These are phyloP conservation scores for Protonemura montana DNA, from an alignment of 2,888 invertebrate genomes.

Conservation along the genomic window DNA sequence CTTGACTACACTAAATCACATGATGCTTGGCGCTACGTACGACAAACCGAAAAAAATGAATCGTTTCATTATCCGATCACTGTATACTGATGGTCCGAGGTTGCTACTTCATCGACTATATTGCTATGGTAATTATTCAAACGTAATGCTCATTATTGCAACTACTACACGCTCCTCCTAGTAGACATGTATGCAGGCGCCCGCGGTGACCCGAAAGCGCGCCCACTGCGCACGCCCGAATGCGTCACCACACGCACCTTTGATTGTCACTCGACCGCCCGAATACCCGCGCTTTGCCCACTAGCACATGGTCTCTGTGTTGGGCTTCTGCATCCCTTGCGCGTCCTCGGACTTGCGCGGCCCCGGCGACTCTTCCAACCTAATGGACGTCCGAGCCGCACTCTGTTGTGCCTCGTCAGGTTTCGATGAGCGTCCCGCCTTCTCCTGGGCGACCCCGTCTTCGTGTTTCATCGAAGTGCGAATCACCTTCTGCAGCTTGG, in stretches of 20 bases:
- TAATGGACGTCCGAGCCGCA: not conserved
- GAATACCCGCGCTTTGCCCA: not conserved
- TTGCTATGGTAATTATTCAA: not conserved
- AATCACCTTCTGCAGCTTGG: constrained; percentile 44
- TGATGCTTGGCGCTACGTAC: constrained; percentile 5
- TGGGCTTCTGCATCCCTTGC: constrained; percentile 45
- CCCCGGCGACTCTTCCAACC: not conserved
- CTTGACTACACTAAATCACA: not conserved
- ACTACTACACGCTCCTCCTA: not conserved
- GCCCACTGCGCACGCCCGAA: too few species aligned
- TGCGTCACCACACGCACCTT: not conserved
- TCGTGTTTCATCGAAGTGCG: not conserved
- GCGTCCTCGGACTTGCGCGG: not conserved
- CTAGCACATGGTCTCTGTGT: constrained; percentile 50
- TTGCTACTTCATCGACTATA: not conserved
- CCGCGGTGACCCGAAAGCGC: not conserved
- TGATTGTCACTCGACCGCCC: not conserved
- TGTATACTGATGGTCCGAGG: not conserved
- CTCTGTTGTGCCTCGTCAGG: not conserved
- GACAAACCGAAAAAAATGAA: not conserved
- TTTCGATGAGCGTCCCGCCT: not conserved
- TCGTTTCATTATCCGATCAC: not conserved
- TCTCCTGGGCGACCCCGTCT: not conserved
- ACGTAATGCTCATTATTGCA: not conserved
- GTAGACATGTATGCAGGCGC: not conserved